phyloP scores from a whole-genome alignment of 2,797 vertebrate species.

The Acanthopagrus latus region DNA sequence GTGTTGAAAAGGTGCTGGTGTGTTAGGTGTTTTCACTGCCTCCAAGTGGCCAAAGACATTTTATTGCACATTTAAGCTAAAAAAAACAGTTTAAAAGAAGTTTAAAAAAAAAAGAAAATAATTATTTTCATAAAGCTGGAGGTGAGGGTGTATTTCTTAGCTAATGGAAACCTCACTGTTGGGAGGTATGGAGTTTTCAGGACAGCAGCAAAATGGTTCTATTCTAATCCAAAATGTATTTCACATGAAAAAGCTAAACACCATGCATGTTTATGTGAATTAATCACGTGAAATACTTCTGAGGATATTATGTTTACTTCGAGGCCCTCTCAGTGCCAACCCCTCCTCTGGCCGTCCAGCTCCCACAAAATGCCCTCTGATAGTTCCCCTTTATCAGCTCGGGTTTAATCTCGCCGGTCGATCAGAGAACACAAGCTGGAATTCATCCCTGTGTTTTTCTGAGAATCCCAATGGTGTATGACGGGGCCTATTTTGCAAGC shows the following conservation, averaged over 20 bases:
- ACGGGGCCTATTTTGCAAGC: conserved; percentile 51
- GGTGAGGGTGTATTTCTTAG: neutral
- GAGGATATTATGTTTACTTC: neutral
- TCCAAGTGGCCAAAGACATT: neutral
- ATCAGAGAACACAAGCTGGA: conserved; percentile 50
- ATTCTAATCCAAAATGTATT: neutral
- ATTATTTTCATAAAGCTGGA: neutral
- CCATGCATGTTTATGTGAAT: neutral
- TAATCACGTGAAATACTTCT: neutral
- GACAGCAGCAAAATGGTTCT: neutral
- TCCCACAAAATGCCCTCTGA: conserved; percentile 29
- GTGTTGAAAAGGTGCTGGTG: neutral
- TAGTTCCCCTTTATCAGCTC: conserved; percentile 44
- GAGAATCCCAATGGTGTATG: conserved; percentile 51
- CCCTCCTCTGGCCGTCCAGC: neutral
- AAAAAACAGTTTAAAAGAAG: neutral
- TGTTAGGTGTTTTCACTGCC: neutral
- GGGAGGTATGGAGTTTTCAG: neutral
- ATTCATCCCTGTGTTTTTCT: conserved; percentile 49
- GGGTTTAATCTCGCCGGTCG: conserved; percentile 19
- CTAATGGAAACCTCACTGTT: neutral
- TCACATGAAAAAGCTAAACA: neutral
- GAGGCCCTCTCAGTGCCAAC: neutral
- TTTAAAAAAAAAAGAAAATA: too few species aligned
- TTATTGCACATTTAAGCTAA: too few species aligned